Conservation (phyloP, 1,140 invertebrate species). For the Cydia amplana region DNA sequence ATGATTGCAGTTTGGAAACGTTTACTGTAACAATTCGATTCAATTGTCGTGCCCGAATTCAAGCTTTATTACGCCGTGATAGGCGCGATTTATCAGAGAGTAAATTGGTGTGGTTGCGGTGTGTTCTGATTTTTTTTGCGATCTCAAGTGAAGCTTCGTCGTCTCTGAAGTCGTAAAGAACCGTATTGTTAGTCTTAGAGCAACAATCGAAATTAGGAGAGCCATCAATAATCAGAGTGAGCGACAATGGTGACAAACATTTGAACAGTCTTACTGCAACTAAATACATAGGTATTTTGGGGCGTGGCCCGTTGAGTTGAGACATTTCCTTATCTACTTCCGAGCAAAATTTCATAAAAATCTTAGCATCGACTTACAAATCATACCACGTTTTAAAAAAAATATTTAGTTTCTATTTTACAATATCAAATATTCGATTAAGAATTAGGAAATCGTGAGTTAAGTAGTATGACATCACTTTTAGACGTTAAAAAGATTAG, state of each 20-base stretch:
- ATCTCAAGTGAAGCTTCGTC: neutral
- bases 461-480: slow-evolving; percentile 63
- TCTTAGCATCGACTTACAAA: neutral
- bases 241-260: neutral
- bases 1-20: slow-evolving; percentile 74
- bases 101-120: neutral
- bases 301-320: neutral
- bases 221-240: neutral
- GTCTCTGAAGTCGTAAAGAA: neutral
- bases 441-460: slow-evolving; percentile 29
- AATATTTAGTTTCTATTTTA: neutral
- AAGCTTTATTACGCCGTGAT: slow-evolving; percentile 46
- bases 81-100: slow-evolving; percentile 37
- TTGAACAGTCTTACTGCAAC: neutral
- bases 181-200: neutral
- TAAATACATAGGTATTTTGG: neutral
- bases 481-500: slow-evolving; percentile 62
- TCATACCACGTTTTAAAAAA: neutral
- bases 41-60: slow-evolving; percentile 41
- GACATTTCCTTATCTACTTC: slow-evolving; percentile 11
- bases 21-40: slow-evolving; percentile 55
- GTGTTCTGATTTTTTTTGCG: neutral
- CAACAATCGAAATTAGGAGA: neutral
- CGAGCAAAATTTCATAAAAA: neutral
- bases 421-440: slow-evolving; percentile 1